A percentile compares a stretch with the other conserved stretches of the same genome.
These are phyloP conservation scores for Bombus superbus DNA, from an alignment of 1,140 invertebrate genomes.

Conservation along the genomic window DNA sequence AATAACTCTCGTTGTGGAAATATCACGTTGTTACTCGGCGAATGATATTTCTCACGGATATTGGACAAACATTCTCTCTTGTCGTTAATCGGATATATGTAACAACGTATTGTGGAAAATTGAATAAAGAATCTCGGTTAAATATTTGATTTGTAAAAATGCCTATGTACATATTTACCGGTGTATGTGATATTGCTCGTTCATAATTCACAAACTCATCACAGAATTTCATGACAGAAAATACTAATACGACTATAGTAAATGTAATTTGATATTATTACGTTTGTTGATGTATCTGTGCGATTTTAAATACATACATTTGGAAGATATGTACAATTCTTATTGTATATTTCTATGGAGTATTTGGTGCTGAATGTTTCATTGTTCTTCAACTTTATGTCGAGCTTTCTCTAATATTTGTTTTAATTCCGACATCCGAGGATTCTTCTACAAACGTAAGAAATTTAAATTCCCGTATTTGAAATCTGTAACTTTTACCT, in stretches of 20 bases:
- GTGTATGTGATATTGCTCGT: conserved; percentile 8
- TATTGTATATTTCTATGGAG: neutral
- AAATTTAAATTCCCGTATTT: conserved; percentile 1
- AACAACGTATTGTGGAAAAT: neutral
- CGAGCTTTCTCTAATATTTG: conserved; percentile 86
- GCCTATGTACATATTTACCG: too few species aligned
- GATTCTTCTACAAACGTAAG: conserved; percentile 84
- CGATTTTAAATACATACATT: neutral
- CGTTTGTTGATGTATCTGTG: neutral
- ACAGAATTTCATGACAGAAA: conserved; percentile 16
- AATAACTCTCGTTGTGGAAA: neutral
- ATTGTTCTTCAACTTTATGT: conserved; percentile 83
- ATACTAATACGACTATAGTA: neutral
- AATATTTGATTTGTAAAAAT: neutral
- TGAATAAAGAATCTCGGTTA: conserved; percentile 21
- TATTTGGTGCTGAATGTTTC: conserved; percentile 4
- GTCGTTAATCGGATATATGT: neutral
- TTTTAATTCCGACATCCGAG: conserved; percentile 86
- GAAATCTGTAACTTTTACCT: neutral
- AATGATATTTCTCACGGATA: neutral
- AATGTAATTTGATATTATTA: conserved; percentile 23
- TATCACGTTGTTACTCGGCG: neutral
- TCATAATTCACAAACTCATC: neutral
- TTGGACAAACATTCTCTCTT: neutral
- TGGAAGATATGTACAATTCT: conserved; percentile 17